phyloP scores from a whole-genome alignment of 2,888 invertebrate species.

The Philereme vetulata region DNA sequence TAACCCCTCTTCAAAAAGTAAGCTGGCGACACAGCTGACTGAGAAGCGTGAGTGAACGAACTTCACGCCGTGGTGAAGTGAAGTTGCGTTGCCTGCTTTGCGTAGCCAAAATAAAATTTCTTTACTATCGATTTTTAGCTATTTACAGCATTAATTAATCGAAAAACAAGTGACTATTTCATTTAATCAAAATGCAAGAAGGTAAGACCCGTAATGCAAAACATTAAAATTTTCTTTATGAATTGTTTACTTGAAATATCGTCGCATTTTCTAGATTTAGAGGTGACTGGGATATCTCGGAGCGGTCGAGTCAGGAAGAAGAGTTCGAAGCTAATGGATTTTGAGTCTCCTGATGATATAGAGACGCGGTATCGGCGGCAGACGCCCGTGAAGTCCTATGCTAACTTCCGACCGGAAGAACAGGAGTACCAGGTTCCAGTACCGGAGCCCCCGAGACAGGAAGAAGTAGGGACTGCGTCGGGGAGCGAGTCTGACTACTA shows the following conservation, averaged over 20 bases:
- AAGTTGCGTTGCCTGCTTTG: too few species aligned
- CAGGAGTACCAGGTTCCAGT: conserved; percentile 53
- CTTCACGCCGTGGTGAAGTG: too few species aligned
- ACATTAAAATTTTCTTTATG: background rate
- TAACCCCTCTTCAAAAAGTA: too few species aligned
- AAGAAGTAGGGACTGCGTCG: conserved; percentile 59
- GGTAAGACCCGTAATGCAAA: conserved; percentile 34
- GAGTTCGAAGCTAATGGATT: conserved; percentile 96
- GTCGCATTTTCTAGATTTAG: conserved; percentile 81
- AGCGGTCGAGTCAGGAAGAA: conserved; percentile 97
- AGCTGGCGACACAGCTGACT: too few species aligned
- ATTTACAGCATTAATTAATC: background rate
- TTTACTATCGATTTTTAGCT: background rate
- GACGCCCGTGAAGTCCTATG: conserved; percentile 63
- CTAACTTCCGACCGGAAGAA: conserved; percentile 58
- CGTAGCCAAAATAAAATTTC: too few species aligned
- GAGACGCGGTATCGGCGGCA: conserved; percentile 84
- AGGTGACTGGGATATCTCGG: conserved; percentile 93
- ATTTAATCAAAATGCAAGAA: conserved; percentile 46
- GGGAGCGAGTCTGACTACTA: conserved; percentile 78
- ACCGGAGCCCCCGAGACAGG: conserved; percentile 48
- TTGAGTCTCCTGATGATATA: conserved; percentile 95
- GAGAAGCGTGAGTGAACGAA: too few species aligned
- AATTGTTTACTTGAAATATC: background rate
- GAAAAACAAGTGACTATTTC: background rate